Base-by-base conservation (phyloP, 2,797 vertebrate species). In the Orestias chungarensis region DNA sequence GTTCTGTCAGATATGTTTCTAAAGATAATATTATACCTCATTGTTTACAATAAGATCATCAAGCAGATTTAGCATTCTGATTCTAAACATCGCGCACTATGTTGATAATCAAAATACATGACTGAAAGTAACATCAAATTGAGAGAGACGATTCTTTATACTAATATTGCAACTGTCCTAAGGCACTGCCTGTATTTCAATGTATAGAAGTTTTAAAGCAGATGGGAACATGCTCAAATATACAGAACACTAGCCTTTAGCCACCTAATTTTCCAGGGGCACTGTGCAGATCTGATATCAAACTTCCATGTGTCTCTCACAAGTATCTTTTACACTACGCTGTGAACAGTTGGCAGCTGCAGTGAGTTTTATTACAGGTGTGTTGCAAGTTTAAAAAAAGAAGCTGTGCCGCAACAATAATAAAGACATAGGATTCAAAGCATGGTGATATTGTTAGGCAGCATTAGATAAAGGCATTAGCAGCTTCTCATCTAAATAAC, bases 221-320 rank as follows among this genome's bases (percentile, higher is more conserved):
- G 61, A 86, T 55, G 23, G 68, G 33, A 76, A 71, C 62, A 79
- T 29, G 44, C 29, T 73, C 35, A 68, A 73, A 61, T 40, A 74
- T 67, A 75, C 47, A 27, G 31, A 5, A 59, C 17, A 35, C 55
- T 31, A 25, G 40, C 25, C 35, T 81, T 74, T 72, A 46, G 46
- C 2, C 42, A 65, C 38, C 44, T 44, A 7, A 9, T 20, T 35
- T 59, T 18, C 55, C 31, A 35, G 35, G 9, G 18, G 35, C 0
- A 4, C 31, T 59, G 55, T 23, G 20, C 55, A 33, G 15, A 15
- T 57, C 29, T 23, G 54, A 57, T 15, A 20, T 57, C 29, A 33
- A 7, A 33, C 29, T 10, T 31, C 17, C 54, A 6, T 38, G 38
- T 38, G 38, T 38, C 38, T 4, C 15, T 40, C 54, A 6, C 54